Evolutionary conservation across 2,113 vertebrate genomes (phyloP), one percentile per base, ranked within the genome.

Genomic region (Tretioscincus oriximinensis): DNA sequence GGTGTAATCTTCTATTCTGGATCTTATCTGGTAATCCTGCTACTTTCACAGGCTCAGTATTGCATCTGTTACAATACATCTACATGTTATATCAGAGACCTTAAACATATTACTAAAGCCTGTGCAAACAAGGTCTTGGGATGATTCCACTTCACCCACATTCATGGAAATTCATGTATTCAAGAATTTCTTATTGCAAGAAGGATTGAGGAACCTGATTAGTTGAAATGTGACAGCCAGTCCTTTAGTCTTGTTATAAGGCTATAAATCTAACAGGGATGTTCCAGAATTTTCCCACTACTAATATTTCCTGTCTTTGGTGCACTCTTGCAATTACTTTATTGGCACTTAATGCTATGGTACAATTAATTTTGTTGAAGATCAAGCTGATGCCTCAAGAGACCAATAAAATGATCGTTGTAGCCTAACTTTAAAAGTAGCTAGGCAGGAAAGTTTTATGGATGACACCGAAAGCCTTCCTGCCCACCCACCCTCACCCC

Each of bases 391-490:
- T 69, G n/a, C 21, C 49, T n/a, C 12, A 35, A n/a, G n/a, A 81
- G 65, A 18, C 20, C 78, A 78, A 84, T 90, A 84, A 87, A 79
- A 54, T 31, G 86, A 86, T 86, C 87, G 65, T 58, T 58, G 14
- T 18, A 12, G 63, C 49, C 76, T 47, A 7, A 29, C 67, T 68
- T 71, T 89, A 83, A 76, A 75, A 88, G 81, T 84, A 0, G 0
- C 82, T 41, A 85, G 82, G 5, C 61, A 60, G 80, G 1, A 14
- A 65, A 81, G 86, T 82, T 81, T 79, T 70, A n/a, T 22, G 85
- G 87, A 83, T 60, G 79, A 1, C 1, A 54, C 21, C 47, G 81
- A 82, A 80, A 84, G 72, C 81, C 88, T 88, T 90, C 90, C 90
- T 90, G 84, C 87, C 90, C 84, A 12, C 54, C 54, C 54, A 14